These are phyloP conservation scores for Caenorhabditis inopinata DNA, from an alignment of 1,140 invertebrate genomes.

Conservation along the genomic window DNA sequence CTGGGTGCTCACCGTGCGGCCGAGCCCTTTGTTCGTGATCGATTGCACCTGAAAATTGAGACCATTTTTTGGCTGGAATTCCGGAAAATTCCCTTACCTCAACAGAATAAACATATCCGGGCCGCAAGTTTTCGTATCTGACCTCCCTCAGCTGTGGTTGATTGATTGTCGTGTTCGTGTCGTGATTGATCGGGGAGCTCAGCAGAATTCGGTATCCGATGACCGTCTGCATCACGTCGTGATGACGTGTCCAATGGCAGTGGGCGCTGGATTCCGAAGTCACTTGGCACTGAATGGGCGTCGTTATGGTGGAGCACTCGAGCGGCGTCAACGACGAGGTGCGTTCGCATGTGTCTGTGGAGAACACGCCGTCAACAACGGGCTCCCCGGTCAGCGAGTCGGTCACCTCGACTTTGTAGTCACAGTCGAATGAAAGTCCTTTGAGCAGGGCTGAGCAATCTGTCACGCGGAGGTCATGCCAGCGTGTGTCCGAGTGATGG, in stretches of 20 bases:
- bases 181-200: slow-evolving; percentile 9
- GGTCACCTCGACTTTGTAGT: slow-evolving; percentile 17
- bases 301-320: not conserved
- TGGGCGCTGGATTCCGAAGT: not conserved
- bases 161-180: slow-evolving; percentile 30
- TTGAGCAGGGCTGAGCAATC: slow-evolving; percentile 23
- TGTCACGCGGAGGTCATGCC: slow-evolving; percentile 24
- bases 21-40: slow-evolving; percentile 37
- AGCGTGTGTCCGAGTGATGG: slow-evolving; percentile 15
- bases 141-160: slow-evolving; percentile 26
- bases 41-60: slow-evolving; percentile 24
- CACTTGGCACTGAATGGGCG: slow-evolving; percentile 27
- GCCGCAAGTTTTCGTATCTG: slow-evolving; percentile 3
- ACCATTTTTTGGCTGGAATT: too few relatives aligned
- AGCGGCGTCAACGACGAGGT: slow-evolving; percentile 24
- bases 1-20: slow-evolving; percentile 4
- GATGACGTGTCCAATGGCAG: slow-evolving; percentile 27
- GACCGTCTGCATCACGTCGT: not conserved
- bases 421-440: slow-evolving; percentile 39
- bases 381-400: not conserved
- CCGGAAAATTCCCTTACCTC: not conserved
- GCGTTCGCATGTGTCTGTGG: slow-evolving; percentile 20
- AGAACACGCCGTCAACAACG: not conserved
- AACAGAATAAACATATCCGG: slow-evolving; percentile 28
- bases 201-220: slow-evolving; percentile 33